Percentiles rank a stretch among this genome's conserved stretches.
Conservation (phyloP, 2,797 vertebrate species). For the Neopelma chrysocephalum region DNA sequence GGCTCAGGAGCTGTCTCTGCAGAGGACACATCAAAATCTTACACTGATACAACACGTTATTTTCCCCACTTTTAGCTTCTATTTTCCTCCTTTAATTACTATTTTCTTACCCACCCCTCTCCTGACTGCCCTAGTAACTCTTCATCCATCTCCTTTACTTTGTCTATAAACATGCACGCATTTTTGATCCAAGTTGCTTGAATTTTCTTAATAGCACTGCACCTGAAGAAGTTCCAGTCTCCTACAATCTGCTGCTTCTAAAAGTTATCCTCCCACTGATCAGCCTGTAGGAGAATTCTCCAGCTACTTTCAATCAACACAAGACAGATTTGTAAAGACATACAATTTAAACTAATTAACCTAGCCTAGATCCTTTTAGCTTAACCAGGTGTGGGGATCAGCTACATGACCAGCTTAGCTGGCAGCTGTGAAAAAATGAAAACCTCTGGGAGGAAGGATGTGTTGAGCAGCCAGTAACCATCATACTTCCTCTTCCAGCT, state of each 20-base stretch:
- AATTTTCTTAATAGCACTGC: background rate
- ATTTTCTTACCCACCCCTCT: background rate
- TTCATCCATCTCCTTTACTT: background rate
- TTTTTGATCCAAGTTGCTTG: background rate
- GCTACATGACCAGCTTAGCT: background rate
- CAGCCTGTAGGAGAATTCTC: background rate
- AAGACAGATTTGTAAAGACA: conserved; percentile 2
- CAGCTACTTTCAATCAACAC: conserved; percentile 22
- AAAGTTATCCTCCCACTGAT: background rate
- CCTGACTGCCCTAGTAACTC: background rate
- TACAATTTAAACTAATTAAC: conserved; percentile 43
- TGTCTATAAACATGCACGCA: background rate
- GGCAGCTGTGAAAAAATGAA: conserved; percentile 11
- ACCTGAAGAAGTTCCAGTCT: background rate
- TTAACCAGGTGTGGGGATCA: conserved; percentile 40
- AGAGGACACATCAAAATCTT: background rate
- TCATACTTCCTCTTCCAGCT: background rate
- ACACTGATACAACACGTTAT: rapidly evolving
- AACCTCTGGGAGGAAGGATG: conserved; percentile 45
- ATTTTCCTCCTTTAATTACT: background rate
- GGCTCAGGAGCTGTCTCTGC: background rate
- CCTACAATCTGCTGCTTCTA: background rate
- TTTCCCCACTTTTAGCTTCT: background rate
- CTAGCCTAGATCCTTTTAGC: background rate
- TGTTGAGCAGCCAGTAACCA: conserved; percentile 2